Evolutionary conservation across 2,888 invertebrate species (phyloP).

Genomic region (Pammene aurita): DNA sequence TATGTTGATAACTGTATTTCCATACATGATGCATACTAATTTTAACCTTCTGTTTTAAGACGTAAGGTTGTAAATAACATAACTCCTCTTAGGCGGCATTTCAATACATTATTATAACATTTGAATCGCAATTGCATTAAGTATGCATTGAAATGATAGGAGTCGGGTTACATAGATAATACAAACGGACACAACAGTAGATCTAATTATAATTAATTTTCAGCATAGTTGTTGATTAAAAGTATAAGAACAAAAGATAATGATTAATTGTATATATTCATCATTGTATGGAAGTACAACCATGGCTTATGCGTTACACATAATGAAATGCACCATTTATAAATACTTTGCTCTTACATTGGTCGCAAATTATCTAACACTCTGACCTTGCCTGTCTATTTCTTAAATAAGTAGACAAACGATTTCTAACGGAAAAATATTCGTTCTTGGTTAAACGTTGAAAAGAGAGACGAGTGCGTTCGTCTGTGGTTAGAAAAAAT

Average conservation of each 20-base stretch:
- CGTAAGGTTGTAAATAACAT: neutral
- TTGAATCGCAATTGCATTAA: too few relatives aligned
- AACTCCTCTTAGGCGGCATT: too few relatives aligned
- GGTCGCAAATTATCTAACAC: slow-evolving; percentile 73
- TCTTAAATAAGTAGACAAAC: slow-evolving; percentile 41
- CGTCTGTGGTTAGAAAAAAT: neutral
- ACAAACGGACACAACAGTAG: too few relatives aligned
- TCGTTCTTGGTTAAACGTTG: neutral
- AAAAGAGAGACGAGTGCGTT: neutral
- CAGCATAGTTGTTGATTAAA: neutral
- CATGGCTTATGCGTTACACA: slow-evolving; percentile 41
- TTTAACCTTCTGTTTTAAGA: neutral
- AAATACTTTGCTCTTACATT: slow-evolving; percentile 60
- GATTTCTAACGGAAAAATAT: neutral
- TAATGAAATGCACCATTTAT: slow-evolving; percentile 72
- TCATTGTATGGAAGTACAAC: slow-evolving; percentile 20
- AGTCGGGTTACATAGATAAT: too few relatives aligned
- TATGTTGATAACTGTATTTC: slow-evolving; percentile 43
- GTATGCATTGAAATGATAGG: too few relatives aligned
- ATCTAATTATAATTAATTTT: too few relatives aligned
- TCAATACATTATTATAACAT: too few relatives aligned
- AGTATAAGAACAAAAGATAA: too few relatives aligned
- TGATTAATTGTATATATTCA: too few relatives aligned
- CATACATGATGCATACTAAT: slow-evolving; percentile 5
- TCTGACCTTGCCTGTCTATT: slow-evolving; percentile 60